Base-by-base conservation (phyloP, 2,113 vertebrate genomes). In the Probosciger aterrimus region DNA sequence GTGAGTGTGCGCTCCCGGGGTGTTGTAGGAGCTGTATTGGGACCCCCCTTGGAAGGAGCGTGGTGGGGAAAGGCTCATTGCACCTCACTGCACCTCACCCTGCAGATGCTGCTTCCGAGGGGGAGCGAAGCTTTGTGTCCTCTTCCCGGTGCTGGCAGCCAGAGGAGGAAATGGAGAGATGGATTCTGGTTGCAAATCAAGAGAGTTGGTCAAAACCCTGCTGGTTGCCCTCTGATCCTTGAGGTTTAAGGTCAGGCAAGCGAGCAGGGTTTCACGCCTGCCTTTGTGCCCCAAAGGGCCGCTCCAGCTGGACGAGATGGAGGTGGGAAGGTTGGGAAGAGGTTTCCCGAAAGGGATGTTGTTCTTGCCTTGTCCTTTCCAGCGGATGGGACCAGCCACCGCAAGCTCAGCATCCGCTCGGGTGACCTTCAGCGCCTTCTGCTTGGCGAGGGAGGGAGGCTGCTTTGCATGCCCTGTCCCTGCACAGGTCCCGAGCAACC, bases 391-490 rank as follows among this genome's bases (percentile, higher is more conserved):
- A 80, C 41, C 52, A 30, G 85, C 13, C 81, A 44, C 9, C 0
- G 2, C 0, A 4, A 53, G 80, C 77, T 64, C 76, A 41, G 68
- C 90, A 46, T 92, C 90, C 4, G 22, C n/a, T 50, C 2, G 25
- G 70, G 90, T 88, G 88, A 96, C 93, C 78, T 93, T 87, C 90
- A 60, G 27, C 1, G 18, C 63, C 39, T 93, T 46, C 65, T 81
- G 69, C 71, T 52, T 22, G 91, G 33, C 0, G 4, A 60, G 46
- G 78, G 80, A 74, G 62, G 37, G 11, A 33, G 55, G 74, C 63
- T 82, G 88, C 75, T 95, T 94, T 96, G 95, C 92, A 87, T 85
- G 67, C 18, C 76, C 49, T 53, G 35, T 50, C 50, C 35, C 39
- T 27, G 6, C 57, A 3, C 75, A 31, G 9, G 35, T 10, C 80